Base-by-base conservation (phyloP, 2,797 vertebrate species). In the Buphagus erythrorhynchus region DNA sequence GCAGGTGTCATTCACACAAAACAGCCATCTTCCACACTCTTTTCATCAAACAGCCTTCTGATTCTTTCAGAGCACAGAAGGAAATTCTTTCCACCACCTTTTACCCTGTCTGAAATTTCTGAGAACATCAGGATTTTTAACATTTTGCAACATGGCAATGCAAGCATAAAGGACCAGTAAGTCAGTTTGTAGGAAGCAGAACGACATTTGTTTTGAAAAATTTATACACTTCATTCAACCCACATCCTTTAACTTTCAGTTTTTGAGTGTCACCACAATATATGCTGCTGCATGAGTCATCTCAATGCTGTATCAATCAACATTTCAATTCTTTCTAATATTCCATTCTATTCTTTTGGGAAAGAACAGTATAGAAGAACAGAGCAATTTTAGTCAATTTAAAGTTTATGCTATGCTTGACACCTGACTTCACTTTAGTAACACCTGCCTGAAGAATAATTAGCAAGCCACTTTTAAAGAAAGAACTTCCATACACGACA, bases 401-500 rank as follows among this genome's bases (percentile, higher is more conserved):
- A 4, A 93, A 93, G 72, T 89, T 95, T 95, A 81, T 86, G 82
- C 84, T 78, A 48, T 94, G 92, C 75, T 92, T 97, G 96, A 98
- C 98, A 98, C 97, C 97, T 98, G 97, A 98, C 96, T 98, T 98
- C 95, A 97, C 92, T 98, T 97, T 96, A 97, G 92, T 86, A 97
- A 88, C 97, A 98, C 98, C 97, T 98, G 98, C 94, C 86, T 89
- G 85, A 95, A 97, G 93, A 81, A 95, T 97, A 98, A 98, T 98
- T 98, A 98, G 94, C 94, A 93, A 76, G 29, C 95, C 66, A 86
- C 96, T 96, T 96, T 97, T 96, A 95, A 87, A 88, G 94, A 97
- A 97, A 97, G 87, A 90, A 95, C 96, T 98, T 98, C 96, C 96
- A 97, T 97, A 71, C 96, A 97, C 97, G 94, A 97, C 97, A 98